Percentiles rank a stretch among this genome's conserved stretches.
These are phyloP conservation scores for Sporophila hypoxantha DNA, from an alignment of 2,113 vertebrate genomes.

Conservation along the genomic window DNA sequence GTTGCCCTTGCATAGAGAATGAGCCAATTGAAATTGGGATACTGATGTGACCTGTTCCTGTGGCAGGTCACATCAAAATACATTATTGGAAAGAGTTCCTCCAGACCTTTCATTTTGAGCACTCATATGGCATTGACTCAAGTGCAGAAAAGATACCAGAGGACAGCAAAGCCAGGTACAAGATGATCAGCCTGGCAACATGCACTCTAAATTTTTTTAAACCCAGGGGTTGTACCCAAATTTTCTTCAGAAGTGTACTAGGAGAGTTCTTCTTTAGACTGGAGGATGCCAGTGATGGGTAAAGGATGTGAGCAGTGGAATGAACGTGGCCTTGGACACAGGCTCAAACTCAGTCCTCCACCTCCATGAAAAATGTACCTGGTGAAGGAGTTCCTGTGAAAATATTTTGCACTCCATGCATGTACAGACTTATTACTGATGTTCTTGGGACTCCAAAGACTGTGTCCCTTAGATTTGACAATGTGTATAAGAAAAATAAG, in stretches of 20 bases:
- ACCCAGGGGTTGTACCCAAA: neutral
- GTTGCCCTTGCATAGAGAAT: neutral
- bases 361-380: neutral
- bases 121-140: neutral
- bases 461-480: conserved; percentile 7
- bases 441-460: neutral
- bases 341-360: neutral
- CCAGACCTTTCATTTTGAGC: neutral
- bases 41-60: neutral
- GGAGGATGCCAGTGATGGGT: neutral
- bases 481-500: conserved; percentile 30
- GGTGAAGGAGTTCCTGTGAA: neutral
- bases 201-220: neutral
- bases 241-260: neutral
- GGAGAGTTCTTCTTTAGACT: neutral
- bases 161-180: neutral
- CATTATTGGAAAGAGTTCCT: neutral
- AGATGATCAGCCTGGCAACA: neutral
- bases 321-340: neutral
- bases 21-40: neutral
- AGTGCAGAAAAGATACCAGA: neutral
- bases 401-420: neutral
- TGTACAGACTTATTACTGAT: neutral
- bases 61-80: neutral
- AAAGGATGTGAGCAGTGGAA: neutral